These are phyloP conservation scores for Acromyrmex heyeri DNA, from an alignment of 1,140 invertebrate genomes.

Conservation along the genomic window DNA sequence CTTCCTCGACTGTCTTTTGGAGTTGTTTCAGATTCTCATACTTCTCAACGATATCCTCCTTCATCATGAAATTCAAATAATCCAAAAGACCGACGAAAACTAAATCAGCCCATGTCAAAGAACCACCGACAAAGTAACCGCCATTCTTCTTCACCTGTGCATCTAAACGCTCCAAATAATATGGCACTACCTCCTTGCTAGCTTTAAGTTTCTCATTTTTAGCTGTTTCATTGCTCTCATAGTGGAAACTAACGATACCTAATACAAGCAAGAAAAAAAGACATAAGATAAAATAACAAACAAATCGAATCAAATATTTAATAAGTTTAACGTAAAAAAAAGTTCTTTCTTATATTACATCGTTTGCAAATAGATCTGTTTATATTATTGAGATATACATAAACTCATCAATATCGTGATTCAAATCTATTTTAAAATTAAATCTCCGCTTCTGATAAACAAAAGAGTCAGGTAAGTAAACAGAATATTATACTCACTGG, in stretches of 20 bases:
- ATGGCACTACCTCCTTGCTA: constrained; percentile 78
- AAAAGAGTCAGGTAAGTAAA: neutral
- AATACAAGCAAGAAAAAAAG: constrained; percentile 44
- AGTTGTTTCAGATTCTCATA: constrained; percentile 88
- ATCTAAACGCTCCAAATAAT: constrained; percentile 83
- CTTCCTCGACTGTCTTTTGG: constrained; percentile 86
- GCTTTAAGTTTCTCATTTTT: constrained; percentile 77
- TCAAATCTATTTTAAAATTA: neutral
- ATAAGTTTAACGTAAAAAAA: neutral
- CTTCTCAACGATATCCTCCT: constrained; percentile 87
- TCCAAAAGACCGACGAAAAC: constrained; percentile 88
- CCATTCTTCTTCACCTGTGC: constrained; percentile 84
- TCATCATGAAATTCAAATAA: constrained; percentile 88
- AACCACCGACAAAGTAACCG: constrained; percentile 83
- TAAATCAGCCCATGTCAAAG: constrained; percentile 90
- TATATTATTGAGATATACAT: neutral
- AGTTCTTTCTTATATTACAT: neutral
- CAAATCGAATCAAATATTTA: constrained; percentile 52
- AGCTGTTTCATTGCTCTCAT: constrained; percentile 76
- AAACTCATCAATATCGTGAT: neutral
- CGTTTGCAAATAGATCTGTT: neutral
- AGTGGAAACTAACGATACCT: constrained; percentile 81
- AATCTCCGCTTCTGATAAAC: neutral
- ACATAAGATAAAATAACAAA: neutral
- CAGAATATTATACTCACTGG: constrained; percentile 74